Evolutionary conservation across 2,113 vertebrate species (phyloP), one percentile per base, ranked within the genome.

Genomic region (Rhea americana): DNA sequence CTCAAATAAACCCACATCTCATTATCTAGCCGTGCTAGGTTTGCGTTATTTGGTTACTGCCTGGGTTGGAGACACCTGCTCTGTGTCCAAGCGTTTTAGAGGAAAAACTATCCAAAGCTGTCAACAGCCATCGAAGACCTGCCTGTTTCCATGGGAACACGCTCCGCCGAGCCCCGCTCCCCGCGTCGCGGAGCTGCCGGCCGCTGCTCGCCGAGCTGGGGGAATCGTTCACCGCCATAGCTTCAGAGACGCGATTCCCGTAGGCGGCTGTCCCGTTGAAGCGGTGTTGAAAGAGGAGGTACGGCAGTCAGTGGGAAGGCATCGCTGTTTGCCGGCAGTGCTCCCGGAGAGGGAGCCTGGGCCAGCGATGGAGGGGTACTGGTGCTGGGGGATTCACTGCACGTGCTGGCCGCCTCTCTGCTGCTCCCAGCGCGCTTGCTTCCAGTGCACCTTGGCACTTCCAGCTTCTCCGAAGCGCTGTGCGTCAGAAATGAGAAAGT

Each of bases 101-200:
- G 71, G 80, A 76, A 73, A 92, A 93, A 30, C 84, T 80, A 75
- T 87, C 89, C 93, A 74, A 74, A 95, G 90, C 96, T 96, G 93
- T 96, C 96, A 96, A 87, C 89, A 96, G 94, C 15, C 90, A 67
- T 72, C 85, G 72, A 94, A 96, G 93, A 90, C 82, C 96, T 95
- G 88, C 86, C 61, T 20, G 95, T 97, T 96, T 92, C 97, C 96
- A 97, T 97, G 93, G 96, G 90, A 96, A 97, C 94, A 1, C 68
- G 92, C 50, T 96, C 75, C 0, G 9, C 83, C 6, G 79, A 93
- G 93, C 94, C 92, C 75, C 58, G 82, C 88, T 95, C 94, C 83
- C 75, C 0, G 9, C 7, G 6, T 90, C 53, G 68, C 22, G 16
- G 78, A 51, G 80, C 10, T 15, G 0, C 82, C 19, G 93, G 65